Evolutionary conservation across 2,113 vertebrate genomes (phyloP).

Genomic region (Melozone crissalis): DNA sequence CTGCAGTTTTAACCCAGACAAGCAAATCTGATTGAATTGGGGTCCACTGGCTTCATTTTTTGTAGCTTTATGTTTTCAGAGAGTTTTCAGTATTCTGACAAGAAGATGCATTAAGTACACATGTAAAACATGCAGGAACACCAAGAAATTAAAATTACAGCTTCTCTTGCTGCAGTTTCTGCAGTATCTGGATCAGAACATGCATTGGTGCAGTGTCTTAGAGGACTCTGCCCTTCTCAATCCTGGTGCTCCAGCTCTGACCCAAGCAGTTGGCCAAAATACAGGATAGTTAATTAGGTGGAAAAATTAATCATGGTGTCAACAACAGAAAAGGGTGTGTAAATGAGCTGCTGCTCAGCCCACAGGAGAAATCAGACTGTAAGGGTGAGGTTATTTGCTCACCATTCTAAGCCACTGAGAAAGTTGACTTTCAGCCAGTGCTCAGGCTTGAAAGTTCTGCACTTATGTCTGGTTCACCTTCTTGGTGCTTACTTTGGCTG

Average conservation of each 20-base stretch:
- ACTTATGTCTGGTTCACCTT: not conserved
- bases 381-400: not conserved
- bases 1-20: not conserved
- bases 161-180: not conserved
- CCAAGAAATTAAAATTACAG: not conserved
- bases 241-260: not conserved
- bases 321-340: not conserved
- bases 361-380: not conserved
- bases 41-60: not conserved
- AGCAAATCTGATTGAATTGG: not conserved
- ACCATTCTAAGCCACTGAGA: not conserved
- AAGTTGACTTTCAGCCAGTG: not conserved
- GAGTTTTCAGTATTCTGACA: not conserved
- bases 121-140: not conserved
- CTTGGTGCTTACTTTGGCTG: not conserved
- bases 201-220: not conserved
- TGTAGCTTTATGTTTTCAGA: not conserved
- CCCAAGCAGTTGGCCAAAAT: not conserved
- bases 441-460: not conserved
- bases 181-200: not conserved
- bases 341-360: not conserved
- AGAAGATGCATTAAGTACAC: not conserved
- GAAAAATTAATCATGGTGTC: not conserved
- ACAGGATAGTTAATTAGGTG: not conserved
- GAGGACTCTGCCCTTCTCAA: not conserved